Percentiles rank a stretch among this genome's conserved stretches.
Conservation (phyloP, 2,888 invertebrate genomes). For the Myopa testacea region DNA sequence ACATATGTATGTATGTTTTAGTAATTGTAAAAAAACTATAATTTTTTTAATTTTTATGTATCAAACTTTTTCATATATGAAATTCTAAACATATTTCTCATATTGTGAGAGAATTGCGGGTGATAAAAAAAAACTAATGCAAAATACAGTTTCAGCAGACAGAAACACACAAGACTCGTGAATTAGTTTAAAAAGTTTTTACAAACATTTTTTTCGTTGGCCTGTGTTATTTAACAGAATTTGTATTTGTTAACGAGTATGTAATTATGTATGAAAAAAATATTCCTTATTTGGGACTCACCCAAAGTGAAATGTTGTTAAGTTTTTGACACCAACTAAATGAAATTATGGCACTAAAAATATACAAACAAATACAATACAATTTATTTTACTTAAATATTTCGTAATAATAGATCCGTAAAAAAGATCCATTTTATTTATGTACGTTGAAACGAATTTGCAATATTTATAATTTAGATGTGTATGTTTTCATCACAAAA, state of each 20-base stretch:
- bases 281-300: constrained; percentile 23
- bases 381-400: neutral
- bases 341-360: constrained; percentile 43
- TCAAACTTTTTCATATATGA: neutral
- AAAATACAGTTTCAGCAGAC: neutral
- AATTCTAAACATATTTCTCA: neutral
- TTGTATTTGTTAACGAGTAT: too few relatives aligned
- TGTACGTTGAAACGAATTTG: too few relatives aligned
- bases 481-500: too few relatives aligned
- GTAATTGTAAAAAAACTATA: too few relatives aligned
- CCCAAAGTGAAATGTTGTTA: constrained; percentile 18
- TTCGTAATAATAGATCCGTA: too few relatives aligned
- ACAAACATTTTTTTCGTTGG: neutral
- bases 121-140: neutral
- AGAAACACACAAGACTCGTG: neutral
- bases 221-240: too few relatives aligned
- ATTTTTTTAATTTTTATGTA: neutral
- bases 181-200: neutral
- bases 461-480: too few relatives aligned
- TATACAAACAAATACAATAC: constrained; percentile 37
- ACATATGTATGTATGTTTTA: neutral
- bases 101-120: neutral
- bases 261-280: too few relatives aligned
- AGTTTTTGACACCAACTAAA: constrained; percentile 17
- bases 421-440: too few relatives aligned